A percentile compares a stretch with the other conserved stretches of the same genome.
Evolutionary conservation across 2,888 invertebrate species (phyloP).

Genomic region (Uloborus plumipes): DNA sequence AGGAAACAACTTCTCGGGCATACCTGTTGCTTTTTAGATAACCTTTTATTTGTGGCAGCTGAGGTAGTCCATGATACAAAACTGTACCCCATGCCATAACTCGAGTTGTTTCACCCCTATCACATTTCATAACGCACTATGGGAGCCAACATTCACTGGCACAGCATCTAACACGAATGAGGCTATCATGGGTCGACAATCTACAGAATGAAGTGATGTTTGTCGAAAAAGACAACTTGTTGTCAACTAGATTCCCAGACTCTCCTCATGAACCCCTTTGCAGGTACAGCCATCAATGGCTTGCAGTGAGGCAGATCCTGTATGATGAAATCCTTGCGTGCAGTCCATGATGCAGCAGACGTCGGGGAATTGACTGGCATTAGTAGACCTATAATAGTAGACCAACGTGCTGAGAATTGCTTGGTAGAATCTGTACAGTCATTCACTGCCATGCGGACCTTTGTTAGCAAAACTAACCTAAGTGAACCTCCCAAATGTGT

Average conservation of each 20-base stretch:
- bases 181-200: not conserved
- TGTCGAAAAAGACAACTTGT: not conserved
- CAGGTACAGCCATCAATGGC: not conserved
- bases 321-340: too few relatives aligned
- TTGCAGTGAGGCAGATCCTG: not conserved
- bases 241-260: not conserved
- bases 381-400: too few relatives aligned
- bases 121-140: not conserved
- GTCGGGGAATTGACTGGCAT: too few relatives aligned
- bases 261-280: not conserved
- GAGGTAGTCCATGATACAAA: not conserved
- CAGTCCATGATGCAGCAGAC: slow-evolving; percentile 2
- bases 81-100: not conserved
- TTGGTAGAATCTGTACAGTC: too few relatives aligned
- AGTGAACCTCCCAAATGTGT: too few relatives aligned
- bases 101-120: not conserved
- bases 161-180: not conserved
- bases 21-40: not conserved
- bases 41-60: not conserved
- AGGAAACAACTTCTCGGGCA: not conserved
- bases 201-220: not conserved
- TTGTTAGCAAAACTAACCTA: too few relatives aligned
- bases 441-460: too few relatives aligned
- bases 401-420: too few relatives aligned
- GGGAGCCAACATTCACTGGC: not conserved